Evolutionary conservation across 2,113 vertebrate genomes (phyloP).

Genomic region (Halichoerus grypus): DNA sequence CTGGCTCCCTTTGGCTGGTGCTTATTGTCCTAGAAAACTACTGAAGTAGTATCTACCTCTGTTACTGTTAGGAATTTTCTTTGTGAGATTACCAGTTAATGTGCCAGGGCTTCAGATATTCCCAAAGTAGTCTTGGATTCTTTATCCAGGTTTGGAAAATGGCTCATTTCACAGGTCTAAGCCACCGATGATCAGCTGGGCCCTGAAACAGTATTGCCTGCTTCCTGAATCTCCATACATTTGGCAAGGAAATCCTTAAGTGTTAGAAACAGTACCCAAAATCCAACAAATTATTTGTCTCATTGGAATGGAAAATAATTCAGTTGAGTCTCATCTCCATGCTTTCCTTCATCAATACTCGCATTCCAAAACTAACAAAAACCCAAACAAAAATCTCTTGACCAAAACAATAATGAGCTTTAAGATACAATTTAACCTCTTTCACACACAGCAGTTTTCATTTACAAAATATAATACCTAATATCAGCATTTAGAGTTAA

Average conservation of each 20-base stretch:
- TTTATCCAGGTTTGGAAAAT: neutral
- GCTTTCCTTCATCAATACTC: neutral
- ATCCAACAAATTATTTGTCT: neutral
- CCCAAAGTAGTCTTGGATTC: neutral
- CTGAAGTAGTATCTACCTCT: neutral
- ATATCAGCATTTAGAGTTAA: neutral
- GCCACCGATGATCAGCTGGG: neutral
- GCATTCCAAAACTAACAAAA: neutral
- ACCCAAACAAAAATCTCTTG: neutral
- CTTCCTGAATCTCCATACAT: neutral
- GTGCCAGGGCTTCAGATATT: neutral
- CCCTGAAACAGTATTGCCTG: neutral
- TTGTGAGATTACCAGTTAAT: neutral
- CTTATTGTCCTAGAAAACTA: neutral
- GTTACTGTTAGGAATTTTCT: neutral
- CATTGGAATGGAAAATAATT: neutral
- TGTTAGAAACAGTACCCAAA: neutral
- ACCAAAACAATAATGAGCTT: neutral
- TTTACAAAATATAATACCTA: neutral
- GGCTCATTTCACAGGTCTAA: neutral
- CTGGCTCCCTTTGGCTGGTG: neutral
- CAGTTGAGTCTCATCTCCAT: neutral
- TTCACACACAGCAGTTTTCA: neutral
- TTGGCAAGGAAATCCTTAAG: neutral
- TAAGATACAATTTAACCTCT: neutral